Evolutionary conservation across 2,888 invertebrate genomes (phyloP).

Genomic region (Ceraclea dissimilis): DNA sequence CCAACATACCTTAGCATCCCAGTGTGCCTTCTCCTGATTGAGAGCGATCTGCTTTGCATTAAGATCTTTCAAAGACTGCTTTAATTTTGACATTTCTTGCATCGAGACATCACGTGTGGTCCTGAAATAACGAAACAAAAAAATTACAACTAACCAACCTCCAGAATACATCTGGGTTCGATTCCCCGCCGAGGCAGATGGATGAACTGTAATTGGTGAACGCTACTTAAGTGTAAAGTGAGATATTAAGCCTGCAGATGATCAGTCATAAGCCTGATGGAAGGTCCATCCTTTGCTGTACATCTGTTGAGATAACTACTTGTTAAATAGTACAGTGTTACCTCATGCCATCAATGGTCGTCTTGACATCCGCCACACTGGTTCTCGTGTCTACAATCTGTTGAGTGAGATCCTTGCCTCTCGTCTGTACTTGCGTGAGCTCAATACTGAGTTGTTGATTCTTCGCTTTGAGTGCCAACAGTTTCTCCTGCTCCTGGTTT

Average conservation of each 20-base stretch:
- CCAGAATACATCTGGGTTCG: too few relatives aligned
- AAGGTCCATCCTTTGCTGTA: too few relatives aligned
- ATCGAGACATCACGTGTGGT: conserved; percentile 86
- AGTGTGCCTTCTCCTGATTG: conserved; percentile 74
- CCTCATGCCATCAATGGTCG: conserved; percentile 94
- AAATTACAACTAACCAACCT: not conserved
- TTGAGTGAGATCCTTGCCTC: conserved; percentile 36
- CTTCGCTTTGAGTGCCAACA: conserved; percentile 77
- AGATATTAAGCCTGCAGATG: too few relatives aligned
- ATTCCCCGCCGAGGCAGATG: too few relatives aligned
- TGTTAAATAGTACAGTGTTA: too few relatives aligned
- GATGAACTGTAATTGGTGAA: too few relatives aligned
- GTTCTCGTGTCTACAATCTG: conserved; percentile 48
- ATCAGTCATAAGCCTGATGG: too few relatives aligned
- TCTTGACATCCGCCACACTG: conserved; percentile 84
- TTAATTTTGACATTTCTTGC: conserved; percentile 76
- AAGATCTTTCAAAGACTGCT: conserved; percentile 74
- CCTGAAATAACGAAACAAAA: conserved; percentile 28
- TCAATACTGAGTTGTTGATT: conserved; percentile 79
- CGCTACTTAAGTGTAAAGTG: too few relatives aligned
- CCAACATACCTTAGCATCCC: conserved; percentile 58
- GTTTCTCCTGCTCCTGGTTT: conserved; percentile 77
- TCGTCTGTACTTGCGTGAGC: conserved; percentile 51
- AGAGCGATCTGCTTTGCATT: conserved; percentile 72
- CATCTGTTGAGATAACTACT: too few relatives aligned